These are phyloP conservation scores for Limonius californicus DNA, from an alignment of 1,140 invertebrate species.

Conservation along the genomic window DNA sequence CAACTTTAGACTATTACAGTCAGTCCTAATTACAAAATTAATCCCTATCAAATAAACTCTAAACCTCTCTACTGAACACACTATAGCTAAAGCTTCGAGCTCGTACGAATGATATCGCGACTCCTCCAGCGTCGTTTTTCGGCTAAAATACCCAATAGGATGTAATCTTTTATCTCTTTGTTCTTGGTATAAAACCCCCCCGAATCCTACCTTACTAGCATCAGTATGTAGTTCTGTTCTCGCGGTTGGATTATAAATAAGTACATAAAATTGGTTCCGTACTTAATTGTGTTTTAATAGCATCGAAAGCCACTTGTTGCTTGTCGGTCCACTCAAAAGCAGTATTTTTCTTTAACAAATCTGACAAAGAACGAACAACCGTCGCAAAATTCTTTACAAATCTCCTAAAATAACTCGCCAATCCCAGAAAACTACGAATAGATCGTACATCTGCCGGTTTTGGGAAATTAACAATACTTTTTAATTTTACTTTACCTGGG, in stretches of 20 bases:
- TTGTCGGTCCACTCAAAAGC: neutral
- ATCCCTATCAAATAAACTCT: neutral
- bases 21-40: slow-evolving; percentile 23
- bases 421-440: slow-evolving; percentile 42
- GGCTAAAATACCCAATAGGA: slow-evolving; percentile 7
- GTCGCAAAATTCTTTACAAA: slow-evolving; percentile 38
- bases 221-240: slow-evolving; percentile 39
- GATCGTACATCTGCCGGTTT: slow-evolving; percentile 33
- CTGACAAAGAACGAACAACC: slow-evolving; percentile 31
- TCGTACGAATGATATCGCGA: slow-evolving; percentile 16
- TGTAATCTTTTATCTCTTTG: neutral
- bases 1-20: slow-evolving; percentile 29
- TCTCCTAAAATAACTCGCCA: slow-evolving; percentile 38
- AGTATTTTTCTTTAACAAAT: neutral
- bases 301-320: neutral
- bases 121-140: slow-evolving; percentile 17
- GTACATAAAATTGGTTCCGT: neutral
- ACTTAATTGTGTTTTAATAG: neutral
- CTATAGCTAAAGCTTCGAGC: slow-evolving; percentile 17
- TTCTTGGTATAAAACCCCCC: slow-evolving; percentile 33
- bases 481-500: slow-evolving; percentile 31
- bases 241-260: neutral
- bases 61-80: slow-evolving; percentile 4
- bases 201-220: too few species aligned
- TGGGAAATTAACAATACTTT: slow-evolving; percentile 33